Evolutionary conservation across 2,113 vertebrate genomes (phyloP).

Genomic region (Marmota flaviventris): DNA sequence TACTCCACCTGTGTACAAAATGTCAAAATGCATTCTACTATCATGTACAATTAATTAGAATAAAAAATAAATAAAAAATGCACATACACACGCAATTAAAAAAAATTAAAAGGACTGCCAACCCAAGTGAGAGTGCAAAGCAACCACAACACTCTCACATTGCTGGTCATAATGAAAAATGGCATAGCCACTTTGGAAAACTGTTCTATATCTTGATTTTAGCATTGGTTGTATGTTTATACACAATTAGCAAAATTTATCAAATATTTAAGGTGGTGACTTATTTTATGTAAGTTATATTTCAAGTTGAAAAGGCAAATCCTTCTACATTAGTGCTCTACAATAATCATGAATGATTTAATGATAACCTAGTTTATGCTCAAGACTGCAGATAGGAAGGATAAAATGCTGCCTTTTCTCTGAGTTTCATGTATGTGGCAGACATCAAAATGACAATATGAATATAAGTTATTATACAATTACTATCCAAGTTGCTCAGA

Average conservation of each 20-base stretch:
- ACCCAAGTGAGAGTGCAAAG: not conserved
- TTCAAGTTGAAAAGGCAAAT: constrained; percentile 13
- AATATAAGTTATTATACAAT: not conserved
- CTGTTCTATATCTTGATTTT: too few species aligned
- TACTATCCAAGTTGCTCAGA: constrained; percentile 17
- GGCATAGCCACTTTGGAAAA: too few species aligned
- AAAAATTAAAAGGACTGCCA: not conserved
- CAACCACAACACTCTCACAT: not conserved
- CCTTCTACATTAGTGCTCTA: not conserved
- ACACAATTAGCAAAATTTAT: not conserved
- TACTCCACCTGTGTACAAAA: too few species aligned
- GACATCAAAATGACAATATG: not conserved
- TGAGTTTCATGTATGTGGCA: not conserved
- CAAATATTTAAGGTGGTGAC: not conserved
- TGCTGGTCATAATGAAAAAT: not conserved
- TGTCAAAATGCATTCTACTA: too few species aligned
- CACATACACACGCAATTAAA: not conserved
- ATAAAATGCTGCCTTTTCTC: constrained; percentile 12
- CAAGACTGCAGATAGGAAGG: not conserved
- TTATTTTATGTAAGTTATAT: not conserved
- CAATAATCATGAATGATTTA: not conserved
- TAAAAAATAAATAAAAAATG: too few species aligned
- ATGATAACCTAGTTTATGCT: not conserved
- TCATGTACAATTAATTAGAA: too few species aligned
- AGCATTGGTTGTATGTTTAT: too few species aligned